A percentile compares a stretch with the other conserved stretches of the same genome.
Conservation (phyloP, 2,888 invertebrate genomes). For the Pollenia amentaria region DNA sequence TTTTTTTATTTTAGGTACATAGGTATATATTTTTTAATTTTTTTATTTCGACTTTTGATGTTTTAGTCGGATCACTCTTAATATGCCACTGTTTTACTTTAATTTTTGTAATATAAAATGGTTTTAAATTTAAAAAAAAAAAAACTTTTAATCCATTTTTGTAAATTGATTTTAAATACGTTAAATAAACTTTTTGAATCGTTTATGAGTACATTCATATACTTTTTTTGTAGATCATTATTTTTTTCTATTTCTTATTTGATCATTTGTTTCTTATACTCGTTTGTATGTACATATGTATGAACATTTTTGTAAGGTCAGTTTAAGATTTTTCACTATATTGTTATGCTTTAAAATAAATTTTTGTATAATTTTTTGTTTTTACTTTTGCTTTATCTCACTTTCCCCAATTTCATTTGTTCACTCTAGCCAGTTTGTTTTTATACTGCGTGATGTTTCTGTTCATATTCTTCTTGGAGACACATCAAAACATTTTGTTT, state of each 20-base stretch:
- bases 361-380: background rate
- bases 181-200: background rate
- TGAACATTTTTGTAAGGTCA: background rate
- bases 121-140: too few species aligned
- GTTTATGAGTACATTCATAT: background rate
- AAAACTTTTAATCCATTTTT: too few species aligned
- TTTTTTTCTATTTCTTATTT: background rate
- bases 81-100: too few species aligned
- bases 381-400: conserved; percentile 26
- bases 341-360: background rate
- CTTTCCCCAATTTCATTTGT: conserved; percentile 28
- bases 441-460: conserved; percentile 43
- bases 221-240: background rate
- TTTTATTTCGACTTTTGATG: too few species aligned
- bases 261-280: background rate
- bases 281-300: background rate
- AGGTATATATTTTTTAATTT: too few species aligned
- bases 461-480: conserved; percentile 23
- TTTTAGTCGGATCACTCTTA: too few species aligned
- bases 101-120: too few species aligned
- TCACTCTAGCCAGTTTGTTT: conserved; percentile 43
- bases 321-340: background rate
- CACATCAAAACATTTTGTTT: conserved; percentile 41
- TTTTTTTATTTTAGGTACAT: too few species aligned
- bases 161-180: too few species aligned